Conservation (phyloP, 2,888 invertebrate genomes). For the Synergus umbraculus region DNA sequence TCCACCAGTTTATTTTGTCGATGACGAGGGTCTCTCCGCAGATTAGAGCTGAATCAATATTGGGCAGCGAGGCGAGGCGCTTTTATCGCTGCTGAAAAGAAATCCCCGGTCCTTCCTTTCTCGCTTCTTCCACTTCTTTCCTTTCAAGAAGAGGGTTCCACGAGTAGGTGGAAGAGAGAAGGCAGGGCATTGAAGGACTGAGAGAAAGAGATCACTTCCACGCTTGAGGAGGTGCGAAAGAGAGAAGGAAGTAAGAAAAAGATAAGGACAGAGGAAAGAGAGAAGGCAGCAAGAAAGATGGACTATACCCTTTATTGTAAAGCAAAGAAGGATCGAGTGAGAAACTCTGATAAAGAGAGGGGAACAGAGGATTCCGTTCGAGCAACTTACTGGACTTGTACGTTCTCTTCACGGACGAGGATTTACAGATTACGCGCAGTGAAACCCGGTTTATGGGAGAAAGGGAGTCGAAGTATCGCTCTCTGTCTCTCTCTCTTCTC, state of each 20-base stretch:
- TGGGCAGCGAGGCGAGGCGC: conserved; percentile 73
- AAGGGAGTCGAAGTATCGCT: conserved; percentile 42
- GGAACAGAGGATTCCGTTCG: conserved; percentile 69
- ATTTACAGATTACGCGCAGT: conserved; percentile 76
- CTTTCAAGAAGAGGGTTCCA: conserved; percentile 46
- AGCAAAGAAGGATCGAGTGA: conserved; percentile 49
- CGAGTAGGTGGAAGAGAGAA: conserved; percentile 54
- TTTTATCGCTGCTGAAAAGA: conserved; percentile 75
- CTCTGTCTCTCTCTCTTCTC: conserved; percentile 25
- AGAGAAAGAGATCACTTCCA: conserved; percentile 33
- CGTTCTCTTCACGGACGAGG: conserved; percentile 73
- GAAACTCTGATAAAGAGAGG: conserved; percentile 48
- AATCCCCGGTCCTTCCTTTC: conserved; percentile 55
- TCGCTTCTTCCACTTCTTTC: conserved; percentile 48
- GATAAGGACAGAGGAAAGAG: conserved; percentile 55
- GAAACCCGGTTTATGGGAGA: conserved; percentile 49
- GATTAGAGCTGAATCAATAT: conserved; percentile 77
- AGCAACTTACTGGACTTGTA: conserved; percentile 76
- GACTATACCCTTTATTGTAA: conserved; percentile 44
- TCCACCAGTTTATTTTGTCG: conserved; percentile 73
- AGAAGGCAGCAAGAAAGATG: conserved; percentile 41
- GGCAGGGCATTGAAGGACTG: conserved; percentile 44
- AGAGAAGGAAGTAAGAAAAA: conserved; percentile 57
- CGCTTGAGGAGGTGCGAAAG: conserved; percentile 47
- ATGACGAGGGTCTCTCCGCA: conserved; percentile 71